These are phyloP conservation scores for Pseudomyrmex cubaensis DNA, from an alignment of 1,140 invertebrate species.

Conservation along the genomic window DNA sequence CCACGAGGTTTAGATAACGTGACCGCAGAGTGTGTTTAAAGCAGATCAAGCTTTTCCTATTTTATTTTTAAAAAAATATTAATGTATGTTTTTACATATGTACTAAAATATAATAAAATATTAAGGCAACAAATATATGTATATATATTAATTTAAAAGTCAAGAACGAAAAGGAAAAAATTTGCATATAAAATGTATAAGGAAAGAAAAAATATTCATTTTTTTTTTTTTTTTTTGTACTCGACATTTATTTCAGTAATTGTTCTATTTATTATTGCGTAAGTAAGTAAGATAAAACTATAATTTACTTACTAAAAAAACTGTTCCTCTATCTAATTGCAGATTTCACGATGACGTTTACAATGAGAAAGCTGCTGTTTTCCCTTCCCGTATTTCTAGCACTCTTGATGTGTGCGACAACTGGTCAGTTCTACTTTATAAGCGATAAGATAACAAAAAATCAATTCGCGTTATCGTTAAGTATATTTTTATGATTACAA, in stretches of 20 bases:
- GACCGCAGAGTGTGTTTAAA: not conserved
- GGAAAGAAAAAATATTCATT: not conserved
- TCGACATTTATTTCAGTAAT: too few species aligned
- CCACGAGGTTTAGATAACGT: not conserved
- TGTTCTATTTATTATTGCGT: not conserved
- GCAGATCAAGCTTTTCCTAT: not conserved
- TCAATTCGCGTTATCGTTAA: slow-evolving; percentile 4
- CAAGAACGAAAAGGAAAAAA: not conserved
- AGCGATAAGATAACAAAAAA: slow-evolving; percentile 33
- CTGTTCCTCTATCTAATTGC: slow-evolving; percentile 9
- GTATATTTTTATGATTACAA: not conserved
- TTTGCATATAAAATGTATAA: not conserved
- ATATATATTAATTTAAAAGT: not conserved
- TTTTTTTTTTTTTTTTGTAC: too few species aligned
- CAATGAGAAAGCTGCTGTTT: slow-evolving; percentile 58
- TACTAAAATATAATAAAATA: too few species aligned
- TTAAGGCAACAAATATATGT: not conserved
- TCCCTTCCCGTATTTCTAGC: slow-evolving; percentile 54
- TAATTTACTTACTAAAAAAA: not conserved
- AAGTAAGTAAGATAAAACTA: too few species aligned
- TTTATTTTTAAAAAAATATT: slow-evolving; percentile 1
- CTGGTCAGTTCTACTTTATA: slow-evolving; percentile 65
- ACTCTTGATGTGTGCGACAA: slow-evolving; percentile 31
- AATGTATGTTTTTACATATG: not conserved
- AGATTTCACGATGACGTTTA: slow-evolving; percentile 56